phyloP scores from a whole-genome alignment of 1,140 invertebrate species.

The Dendroctonus ponderosae region DNA sequence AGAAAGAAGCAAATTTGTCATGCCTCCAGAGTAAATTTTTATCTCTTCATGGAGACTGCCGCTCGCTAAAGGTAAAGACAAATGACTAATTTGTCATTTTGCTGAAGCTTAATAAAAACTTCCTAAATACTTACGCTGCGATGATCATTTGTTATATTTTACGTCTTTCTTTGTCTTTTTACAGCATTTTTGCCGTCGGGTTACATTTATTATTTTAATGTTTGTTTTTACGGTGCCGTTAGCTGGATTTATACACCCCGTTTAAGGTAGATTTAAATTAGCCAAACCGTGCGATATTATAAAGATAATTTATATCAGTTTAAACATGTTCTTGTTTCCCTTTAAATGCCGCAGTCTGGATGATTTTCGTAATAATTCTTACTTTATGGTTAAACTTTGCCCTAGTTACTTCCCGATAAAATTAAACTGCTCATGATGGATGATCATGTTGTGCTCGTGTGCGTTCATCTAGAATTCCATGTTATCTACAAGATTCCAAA shows the following conservation, averaged over 20 bases:
- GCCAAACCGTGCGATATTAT: neutral
- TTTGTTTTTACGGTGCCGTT: slow-evolving; percentile 32
- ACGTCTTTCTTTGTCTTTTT: slow-evolving; percentile 30
- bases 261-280: slow-evolving; percentile 22
- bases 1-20: slow-evolving; percentile 31
- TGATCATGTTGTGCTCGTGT: no score
- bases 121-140: slow-evolving; percentile 35
- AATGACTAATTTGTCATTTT: slow-evolving; percentile 36
- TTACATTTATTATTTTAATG: slow-evolving; percentile 37
- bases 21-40: slow-evolving; percentile 30
- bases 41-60: slow-evolving; percentile 26
- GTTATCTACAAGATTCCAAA: no score
- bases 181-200: slow-evolving; percentile 30
- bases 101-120: slow-evolving; percentile 35
- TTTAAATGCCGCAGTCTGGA: neutral
- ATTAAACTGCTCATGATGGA: no score
- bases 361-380: no score
- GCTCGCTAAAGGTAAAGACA: slow-evolving; percentile 26
- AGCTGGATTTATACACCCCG: slow-evolving; percentile 28
- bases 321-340: neutral
- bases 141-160: slow-evolving; percentile 35
- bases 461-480: no score
- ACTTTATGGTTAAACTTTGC: no score
- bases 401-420: no score
- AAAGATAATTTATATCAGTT: slow-evolving; percentile 19